Evolutionary conservation across 2,113 vertebrate genomes (phyloP).

Genomic region (Brachionichthys hirsutus): DNA sequence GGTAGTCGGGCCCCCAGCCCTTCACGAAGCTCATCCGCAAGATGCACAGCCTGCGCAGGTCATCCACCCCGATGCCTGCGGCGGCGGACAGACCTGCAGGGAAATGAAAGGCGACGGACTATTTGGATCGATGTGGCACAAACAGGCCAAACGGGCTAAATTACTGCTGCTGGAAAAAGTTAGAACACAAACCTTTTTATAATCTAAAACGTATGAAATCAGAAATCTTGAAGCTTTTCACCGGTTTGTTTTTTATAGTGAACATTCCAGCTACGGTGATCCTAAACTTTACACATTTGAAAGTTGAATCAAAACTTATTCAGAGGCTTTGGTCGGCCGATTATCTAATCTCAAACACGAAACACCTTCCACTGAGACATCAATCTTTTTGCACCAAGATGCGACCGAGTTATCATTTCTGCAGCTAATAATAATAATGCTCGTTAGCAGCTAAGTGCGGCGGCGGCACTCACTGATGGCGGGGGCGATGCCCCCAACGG

Average conservation of each 20-base stretch:
- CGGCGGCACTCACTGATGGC: conserved; percentile 90
- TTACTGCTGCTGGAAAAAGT: conserved; percentile 9
- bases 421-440: conserved; percentile 17
- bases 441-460: conserved; percentile 19
- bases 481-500: conserved; percentile 95
- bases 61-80: conserved; percentile 94
- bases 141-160: neutral
- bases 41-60: conserved; percentile 93
- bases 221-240: too few relatives aligned
- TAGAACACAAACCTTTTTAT: neutral
- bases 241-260: too few relatives aligned
- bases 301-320: too few relatives aligned
- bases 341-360: too few relatives aligned
- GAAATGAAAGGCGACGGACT: conserved; percentile 1
- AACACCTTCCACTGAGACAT: too few relatives aligned
- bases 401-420: too few relatives aligned
- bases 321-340: too few relatives aligned
- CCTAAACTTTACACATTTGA: too few relatives aligned
- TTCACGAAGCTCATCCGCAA: conserved; percentile 98
- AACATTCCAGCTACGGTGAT: too few relatives aligned
- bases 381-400: too few relatives aligned
- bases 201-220: neutral
- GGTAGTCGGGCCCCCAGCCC: conserved; percentile 98
- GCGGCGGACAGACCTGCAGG: conserved; percentile 89
- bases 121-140: conserved; percentile 23